phyloP scores from a whole-genome alignment of 2,113 vertebrate species.

The Potamarius usumacintae region DNA sequence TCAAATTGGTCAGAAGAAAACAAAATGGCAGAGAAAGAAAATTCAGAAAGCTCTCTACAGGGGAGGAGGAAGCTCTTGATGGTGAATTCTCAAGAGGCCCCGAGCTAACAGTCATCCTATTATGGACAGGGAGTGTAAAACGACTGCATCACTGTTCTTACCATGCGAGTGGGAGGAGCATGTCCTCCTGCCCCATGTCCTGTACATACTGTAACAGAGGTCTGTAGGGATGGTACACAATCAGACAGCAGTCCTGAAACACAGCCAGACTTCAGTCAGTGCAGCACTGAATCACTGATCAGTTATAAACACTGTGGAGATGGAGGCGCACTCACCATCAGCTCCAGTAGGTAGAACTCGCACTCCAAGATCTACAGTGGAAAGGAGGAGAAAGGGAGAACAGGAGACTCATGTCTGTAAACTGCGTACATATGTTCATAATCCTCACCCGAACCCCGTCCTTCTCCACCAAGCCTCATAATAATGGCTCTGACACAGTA shows the following conservation, averaged over 20 bases:
- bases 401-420: background rate
- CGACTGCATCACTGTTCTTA: constrained; percentile 58
- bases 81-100: too few relatives aligned
- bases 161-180: constrained; percentile 97
- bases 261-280: constrained; percentile 26
- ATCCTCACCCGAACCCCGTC: constrained; percentile 31
- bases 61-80: too few relatives aligned
- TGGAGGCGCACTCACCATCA: constrained; percentile 84
- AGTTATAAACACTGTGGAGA: background rate
- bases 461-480: constrained; percentile 14
- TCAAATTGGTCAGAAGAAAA: too few relatives aligned
- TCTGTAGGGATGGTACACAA: constrained; percentile 98
- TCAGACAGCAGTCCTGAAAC: constrained; percentile 97
- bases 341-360: constrained; percentile 98
- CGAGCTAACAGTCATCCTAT: too few relatives aligned
- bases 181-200: constrained; percentile 99
- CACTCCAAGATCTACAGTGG: constrained; percentile 91
- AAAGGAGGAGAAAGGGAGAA: background rate
- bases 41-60: too few relatives aligned
- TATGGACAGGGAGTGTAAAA: background rate
- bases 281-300: too few relatives aligned
- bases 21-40: too few relatives aligned
- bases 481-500: background rate
- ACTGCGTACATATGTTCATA: constrained; percentile 45
- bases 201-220: constrained; percentile 97